Evolutionary conservation across 2,797 vertebrate species (phyloP).

Genomic region (Thunnus albacares): DNA sequence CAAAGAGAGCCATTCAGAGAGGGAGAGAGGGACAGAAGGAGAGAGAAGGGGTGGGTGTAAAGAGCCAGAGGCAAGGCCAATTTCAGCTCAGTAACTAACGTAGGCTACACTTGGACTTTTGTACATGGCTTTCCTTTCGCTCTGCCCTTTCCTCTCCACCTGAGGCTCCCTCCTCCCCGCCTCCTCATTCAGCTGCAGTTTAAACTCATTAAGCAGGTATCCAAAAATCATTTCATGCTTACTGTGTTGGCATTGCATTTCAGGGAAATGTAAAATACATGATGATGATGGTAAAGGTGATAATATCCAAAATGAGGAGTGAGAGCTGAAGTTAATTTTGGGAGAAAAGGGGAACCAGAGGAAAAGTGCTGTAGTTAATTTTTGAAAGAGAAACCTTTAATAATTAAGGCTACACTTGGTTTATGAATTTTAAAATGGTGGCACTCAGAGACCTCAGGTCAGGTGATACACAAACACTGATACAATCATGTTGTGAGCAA

Average conservation of each 20-base stretch:
- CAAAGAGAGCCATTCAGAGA: slow-evolving; percentile 80
- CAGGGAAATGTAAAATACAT: slow-evolving; percentile 4
- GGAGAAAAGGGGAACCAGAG: too few species aligned
- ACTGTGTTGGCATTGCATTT: slow-evolving; percentile 1
- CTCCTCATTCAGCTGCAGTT: slow-evolving; percentile 57
- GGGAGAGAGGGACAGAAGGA: slow-evolving; percentile 63
- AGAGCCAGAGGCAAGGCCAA: slow-evolving; percentile 80
- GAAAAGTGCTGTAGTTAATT: not conserved
- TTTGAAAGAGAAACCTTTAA: not conserved
- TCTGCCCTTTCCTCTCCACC: slow-evolving; percentile 70
- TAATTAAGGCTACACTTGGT: not conserved
- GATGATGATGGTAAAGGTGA: not conserved
- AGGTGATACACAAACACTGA: not conserved
- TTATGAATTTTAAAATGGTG: not conserved
- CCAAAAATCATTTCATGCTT: slow-evolving; percentile 49
- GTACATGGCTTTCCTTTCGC: slow-evolving; percentile 73
- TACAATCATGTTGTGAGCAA: not conserved
- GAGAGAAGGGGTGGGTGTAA: slow-evolving; percentile 77
- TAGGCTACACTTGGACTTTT: slow-evolving; percentile 77
- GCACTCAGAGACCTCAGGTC: not conserved
- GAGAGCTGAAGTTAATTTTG: not conserved
- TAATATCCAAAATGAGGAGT: not conserved
- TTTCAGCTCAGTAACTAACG: slow-evolving; percentile 75
- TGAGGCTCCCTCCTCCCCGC: slow-evolving; percentile 62
- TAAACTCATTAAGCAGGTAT: slow-evolving; percentile 38